A percentile compares a stretch with the other conserved stretches of the same genome.
Evolutionary conservation across 2,888 invertebrate genomes (phyloP).

Genomic region (Nephrocerus scutellatus): DNA sequence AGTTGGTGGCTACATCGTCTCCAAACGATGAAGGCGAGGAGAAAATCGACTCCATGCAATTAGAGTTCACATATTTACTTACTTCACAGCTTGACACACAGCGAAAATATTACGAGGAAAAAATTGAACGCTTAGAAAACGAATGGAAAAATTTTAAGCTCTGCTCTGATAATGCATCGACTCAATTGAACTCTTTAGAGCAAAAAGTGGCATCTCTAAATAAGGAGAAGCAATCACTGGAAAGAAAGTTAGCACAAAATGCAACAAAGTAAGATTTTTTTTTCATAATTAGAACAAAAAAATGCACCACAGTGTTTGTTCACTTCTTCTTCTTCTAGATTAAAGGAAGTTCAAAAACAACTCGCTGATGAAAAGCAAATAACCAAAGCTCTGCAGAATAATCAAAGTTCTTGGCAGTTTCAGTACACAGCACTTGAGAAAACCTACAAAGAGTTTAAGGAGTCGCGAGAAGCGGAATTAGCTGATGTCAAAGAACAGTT

Average conservation of each 20-base stretch:
- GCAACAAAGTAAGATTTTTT: slow-evolving; percentile 51
- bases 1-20: slow-evolving; percentile 75
- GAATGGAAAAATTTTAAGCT: slow-evolving; percentile 54
- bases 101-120: slow-evolving; percentile 83
- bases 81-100: slow-evolving; percentile 95
- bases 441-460: slow-evolving; percentile 50
- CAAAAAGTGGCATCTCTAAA: slow-evolving; percentile 51
- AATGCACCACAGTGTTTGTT: no score
- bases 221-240: slow-evolving; percentile 62
- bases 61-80: slow-evolving; percentile 93
- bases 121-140: slow-evolving; percentile 54
- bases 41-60: slow-evolving; percentile 88
- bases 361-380: slow-evolving; percentile 80
- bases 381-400: slow-evolving; percentile 66
- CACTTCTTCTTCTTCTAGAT: slow-evolving; percentile 49
- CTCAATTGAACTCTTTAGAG: slow-evolving; percentile 48
- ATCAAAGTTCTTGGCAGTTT: slow-evolving; percentile 67
- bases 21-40: slow-evolving; percentile 61
- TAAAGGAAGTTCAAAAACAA: slow-evolving; percentile 61
- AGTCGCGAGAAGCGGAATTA: slow-evolving; percentile 65
- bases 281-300: slow-evolving; percentile 1
- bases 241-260: slow-evolving; percentile 63
- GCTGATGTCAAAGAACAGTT: slow-evolving; percentile 84
- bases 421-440: slow-evolving; percentile 55
- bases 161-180: slow-evolving; percentile 50